phyloP scores from a whole-genome alignment of 2,888 invertebrate species.

The Ophion ellenae region DNA sequence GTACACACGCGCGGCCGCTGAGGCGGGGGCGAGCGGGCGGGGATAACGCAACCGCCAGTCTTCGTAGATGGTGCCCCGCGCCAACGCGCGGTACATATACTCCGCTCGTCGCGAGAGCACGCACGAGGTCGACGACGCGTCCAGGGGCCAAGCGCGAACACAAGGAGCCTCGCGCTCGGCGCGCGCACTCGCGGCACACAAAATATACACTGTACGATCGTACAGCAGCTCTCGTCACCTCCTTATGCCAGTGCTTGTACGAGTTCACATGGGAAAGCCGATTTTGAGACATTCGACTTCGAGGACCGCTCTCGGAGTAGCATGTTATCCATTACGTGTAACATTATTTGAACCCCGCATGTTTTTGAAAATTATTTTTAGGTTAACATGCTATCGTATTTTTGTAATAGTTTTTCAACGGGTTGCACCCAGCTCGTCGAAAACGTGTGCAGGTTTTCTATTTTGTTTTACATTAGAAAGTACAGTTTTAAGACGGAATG shows the following conservation, averaged over 20 bases:
- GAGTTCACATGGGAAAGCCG: background rate
- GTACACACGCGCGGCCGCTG: background rate
- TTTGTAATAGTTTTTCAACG: no score
- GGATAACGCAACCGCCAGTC: conserved; percentile 80
- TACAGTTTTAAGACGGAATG: no score
- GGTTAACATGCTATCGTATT: no score
- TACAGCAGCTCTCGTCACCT: conserved; percentile 30
- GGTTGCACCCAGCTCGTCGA: no score
- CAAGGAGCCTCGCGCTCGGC: conserved; percentile 12
- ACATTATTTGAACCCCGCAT: no score
- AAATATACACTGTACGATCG: conserved; percentile 38
- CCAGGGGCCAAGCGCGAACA: conserved; percentile 46
- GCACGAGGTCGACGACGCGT: conserved; percentile 64
- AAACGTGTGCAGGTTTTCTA: no score
- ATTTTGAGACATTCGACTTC: background rate
- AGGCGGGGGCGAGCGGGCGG: conserved; percentile 39
- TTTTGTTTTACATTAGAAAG: no score
- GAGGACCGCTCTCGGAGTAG: no score
- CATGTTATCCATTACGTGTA: no score
- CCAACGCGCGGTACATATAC: conserved; percentile 64
- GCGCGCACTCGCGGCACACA: conserved; percentile 43
- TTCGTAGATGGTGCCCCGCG: conserved; percentile 60
- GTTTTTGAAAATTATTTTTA: no score
- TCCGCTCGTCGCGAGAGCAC: conserved; percentile 74
- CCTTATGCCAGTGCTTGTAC: background rate